phyloP scores from a whole-genome alignment of 2,797 vertebrate genomes.

The Rhynchonycteris naso region DNA sequence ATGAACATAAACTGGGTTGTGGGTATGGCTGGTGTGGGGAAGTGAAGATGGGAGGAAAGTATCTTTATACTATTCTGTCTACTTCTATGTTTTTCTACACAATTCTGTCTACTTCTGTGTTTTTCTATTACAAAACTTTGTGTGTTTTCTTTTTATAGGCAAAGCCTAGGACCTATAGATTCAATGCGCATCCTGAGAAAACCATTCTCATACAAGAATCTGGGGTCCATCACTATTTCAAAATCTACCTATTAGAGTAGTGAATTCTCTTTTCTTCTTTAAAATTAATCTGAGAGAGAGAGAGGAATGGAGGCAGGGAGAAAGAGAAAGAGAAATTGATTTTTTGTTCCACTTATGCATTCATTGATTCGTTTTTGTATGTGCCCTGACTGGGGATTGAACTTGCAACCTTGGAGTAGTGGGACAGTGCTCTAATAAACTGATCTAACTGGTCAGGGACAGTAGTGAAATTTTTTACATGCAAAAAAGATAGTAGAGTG shows the following conservation, averaged over 20 bases:
- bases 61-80: background rate
- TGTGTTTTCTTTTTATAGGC: conserved; percentile 19
- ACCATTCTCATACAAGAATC: background rate
- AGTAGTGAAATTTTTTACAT: background rate
- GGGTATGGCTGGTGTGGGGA: background rate
- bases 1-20: background rate
- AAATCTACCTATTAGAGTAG: conserved; percentile 9
- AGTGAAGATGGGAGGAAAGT: background rate
- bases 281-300: too few relatives aligned
- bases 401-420: too few relatives aligned
- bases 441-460: too few relatives aligned
- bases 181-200: conserved; percentile 28
- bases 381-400: too few relatives aligned
- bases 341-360: too few relatives aligned
- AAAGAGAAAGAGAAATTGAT: too few relatives aligned
- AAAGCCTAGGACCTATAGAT: conserved; percentile 1
- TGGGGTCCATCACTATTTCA: conserved; percentile 1
- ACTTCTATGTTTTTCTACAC: background rate
- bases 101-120: background rate
- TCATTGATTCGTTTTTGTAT: too few relatives aligned
- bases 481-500: background rate
- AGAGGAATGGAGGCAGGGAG: too few relatives aligned
- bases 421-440: too few relatives aligned
- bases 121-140: background rate
- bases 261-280: background rate